Evolutionary conservation across 2,888 invertebrate genomes (phyloP), one percentile per base, ranked within the genome.

Genomic region (Cyaniris semiargus): DNA sequence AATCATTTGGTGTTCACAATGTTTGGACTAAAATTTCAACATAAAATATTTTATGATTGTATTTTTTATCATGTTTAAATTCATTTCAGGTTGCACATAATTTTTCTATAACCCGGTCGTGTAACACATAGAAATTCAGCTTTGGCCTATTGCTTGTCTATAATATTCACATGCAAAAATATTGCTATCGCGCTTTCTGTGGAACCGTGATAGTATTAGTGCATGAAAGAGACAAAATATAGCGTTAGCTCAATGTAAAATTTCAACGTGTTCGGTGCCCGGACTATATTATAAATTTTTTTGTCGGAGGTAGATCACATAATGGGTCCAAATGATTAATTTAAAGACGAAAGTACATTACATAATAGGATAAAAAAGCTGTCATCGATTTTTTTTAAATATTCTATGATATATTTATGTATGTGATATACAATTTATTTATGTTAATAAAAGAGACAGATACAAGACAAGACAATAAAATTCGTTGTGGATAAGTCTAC

Each of bases 221-320:
- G 53, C 5, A 18, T 18, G 18, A 53, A 53, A 53, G 53, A 18
- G 53, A 18, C 53, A 18, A 44, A 44, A n/a, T n/a, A 48, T 48
- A 53, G 53, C 53, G 53, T 18, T 53, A 18, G 18, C 0, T 44
- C 44, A 44, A 10, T 44, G 10, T 18, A 0, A 13, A 53, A 53
- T 53, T 53, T 53, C 53, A 13, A 53, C 53, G 53, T 18, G 18
- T 53, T 53, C 53, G 5, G 18, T 5, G 53, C 13, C 18, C 18
- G 53, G 18, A 5, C 8, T 34, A 71, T 38, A 1, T 34, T 27
- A 74, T n/a, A 27, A 27, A 18, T 74, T 48, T 53, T 48, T 71
- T 53, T 74, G 21, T 74, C 27, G 27, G 74, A 74, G 74, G 74
- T 74, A 74, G 74, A 74, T 74, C 27, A 74, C 4, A 38, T 21